phyloP scores from a whole-genome alignment of 2,888 invertebrate species.

The Leptopilina myrica region DNA sequence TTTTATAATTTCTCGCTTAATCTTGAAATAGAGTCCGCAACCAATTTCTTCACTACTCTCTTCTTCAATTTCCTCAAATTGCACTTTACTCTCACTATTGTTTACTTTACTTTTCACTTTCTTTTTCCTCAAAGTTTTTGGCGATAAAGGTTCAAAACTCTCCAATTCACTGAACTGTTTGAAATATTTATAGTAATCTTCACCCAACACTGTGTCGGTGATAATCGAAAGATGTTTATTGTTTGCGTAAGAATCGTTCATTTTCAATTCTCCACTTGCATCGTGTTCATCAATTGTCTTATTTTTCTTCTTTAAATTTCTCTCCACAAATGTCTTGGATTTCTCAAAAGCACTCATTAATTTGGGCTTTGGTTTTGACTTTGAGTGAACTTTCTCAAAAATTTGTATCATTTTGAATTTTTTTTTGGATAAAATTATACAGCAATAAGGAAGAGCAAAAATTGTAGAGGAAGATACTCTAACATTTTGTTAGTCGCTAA shows the following conservation, averaged over 20 bases:
- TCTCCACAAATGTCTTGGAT: not conserved
- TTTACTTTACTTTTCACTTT: not conserved
- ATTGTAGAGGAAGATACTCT: too few relatives aligned
- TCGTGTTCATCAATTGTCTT: not conserved
- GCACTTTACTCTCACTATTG: not conserved
- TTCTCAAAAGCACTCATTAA: not conserved
- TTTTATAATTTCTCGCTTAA: conserved; percentile 25
- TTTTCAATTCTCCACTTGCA: not conserved
- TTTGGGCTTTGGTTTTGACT: not conserved
- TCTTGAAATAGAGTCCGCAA: conserved; percentile 29
- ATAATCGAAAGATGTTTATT: conserved; percentile 16
- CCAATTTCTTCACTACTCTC: not conserved
- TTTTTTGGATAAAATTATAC: too few relatives aligned
- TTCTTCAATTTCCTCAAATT: not conserved
- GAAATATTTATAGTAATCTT: conserved; percentile 13
- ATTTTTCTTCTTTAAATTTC: not conserved
- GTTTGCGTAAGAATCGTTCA: not conserved
- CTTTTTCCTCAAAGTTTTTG: not conserved
- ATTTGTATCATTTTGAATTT: conserved; percentile 15
- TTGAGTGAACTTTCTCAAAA: conserved; percentile 16
- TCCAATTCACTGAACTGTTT: conserved; percentile 23
- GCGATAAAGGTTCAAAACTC: not conserved
- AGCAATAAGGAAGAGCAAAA: too few relatives aligned
- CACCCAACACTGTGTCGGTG: conserved; percentile 8
- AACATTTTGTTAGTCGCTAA: too few relatives aligned